Conservation (phyloP, 2,113 vertebrate genomes). For the Phylloscopus trochiloides region DNA sequence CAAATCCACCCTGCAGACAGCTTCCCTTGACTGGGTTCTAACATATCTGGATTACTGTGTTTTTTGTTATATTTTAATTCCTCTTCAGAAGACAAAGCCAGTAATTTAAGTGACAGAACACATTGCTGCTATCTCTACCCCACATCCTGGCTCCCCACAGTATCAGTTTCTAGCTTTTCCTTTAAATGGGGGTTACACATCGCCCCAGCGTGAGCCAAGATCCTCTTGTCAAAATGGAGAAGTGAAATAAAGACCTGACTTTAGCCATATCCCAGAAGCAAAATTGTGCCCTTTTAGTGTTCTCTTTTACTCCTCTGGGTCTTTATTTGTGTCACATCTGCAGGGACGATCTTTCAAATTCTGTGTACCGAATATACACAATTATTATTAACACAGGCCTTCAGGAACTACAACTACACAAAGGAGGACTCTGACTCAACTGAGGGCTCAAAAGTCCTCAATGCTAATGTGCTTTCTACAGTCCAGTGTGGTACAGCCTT, state of each 20-base stretch:
- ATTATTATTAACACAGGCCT: not conserved
- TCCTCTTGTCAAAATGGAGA: not conserved
- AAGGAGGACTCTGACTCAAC: not conserved
- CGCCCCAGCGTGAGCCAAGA: rapidly evolving
- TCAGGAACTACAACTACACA: not conserved
- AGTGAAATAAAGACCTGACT: not conserved
- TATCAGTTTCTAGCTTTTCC: not conserved
- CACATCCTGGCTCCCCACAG: not conserved
- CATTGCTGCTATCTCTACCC: not conserved
- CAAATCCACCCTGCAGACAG: not conserved
- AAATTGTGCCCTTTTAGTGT: not conserved
- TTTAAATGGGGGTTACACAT: not conserved
- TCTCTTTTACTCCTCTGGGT: not conserved
- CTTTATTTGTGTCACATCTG: not conserved
- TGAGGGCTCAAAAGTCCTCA: not conserved
- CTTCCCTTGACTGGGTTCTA: not conserved
- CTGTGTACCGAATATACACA: not conserved
- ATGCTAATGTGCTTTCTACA: not conserved
- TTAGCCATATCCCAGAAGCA: not conserved
- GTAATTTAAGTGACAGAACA: not conserved
- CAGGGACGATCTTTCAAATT: not conserved
- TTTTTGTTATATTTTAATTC: not conserved
- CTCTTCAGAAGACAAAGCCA: not conserved
- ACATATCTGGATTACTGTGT: not conserved
- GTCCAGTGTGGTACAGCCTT: not conserved